Evolutionary conservation across 2,797 vertebrate genomes (phyloP), one percentile per base, ranked within the genome.

Genomic region (Premnoplex brunnescens): DNA sequence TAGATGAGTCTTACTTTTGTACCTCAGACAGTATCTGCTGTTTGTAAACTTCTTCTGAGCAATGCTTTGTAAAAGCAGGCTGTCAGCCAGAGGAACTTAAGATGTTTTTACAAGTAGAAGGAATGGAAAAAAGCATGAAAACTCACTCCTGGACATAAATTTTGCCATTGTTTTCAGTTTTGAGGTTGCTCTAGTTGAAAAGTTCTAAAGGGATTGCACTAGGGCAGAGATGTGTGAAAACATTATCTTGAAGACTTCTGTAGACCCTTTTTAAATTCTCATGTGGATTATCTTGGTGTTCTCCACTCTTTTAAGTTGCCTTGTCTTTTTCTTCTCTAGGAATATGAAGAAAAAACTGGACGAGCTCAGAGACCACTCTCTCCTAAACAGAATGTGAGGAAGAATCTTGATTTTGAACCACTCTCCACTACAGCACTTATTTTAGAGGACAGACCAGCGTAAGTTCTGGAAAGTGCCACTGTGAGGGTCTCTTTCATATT

Each of bases 361-460:
- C 98, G 97, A 98, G 96, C 98, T 93, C 98, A 98, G 96, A 98
- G 97, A 97, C 98, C 98, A 3, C 98, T 98, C 18, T 99, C 99
- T 96, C 99, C 99, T 63, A 98, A 98, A 97, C 99, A 99, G 97
- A 98, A 97, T 91, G 98, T 99, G 98, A 99, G 99, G 98, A 99
- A 98, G 96, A 99, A 98, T 95, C 98, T 99, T 96, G 98, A 99
- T 96, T 99, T 99, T 90, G 99, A 99, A 91, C 99, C 99, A 7
- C 98, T 99, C 44, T 99, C 99, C 96, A 99, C 99, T 94, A 99
- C 99, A 1, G 99, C 99, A 1, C 98, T 99, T 76, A 99, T 99
- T 96, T 98, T 99, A 82, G 99, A 99, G 96, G 98, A 99, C 97
- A 98, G 99, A 79, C 99, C 99, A 44, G 98, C 99, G 99, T 99